Percentiles rank a stretch among this genome's conserved stretches.
phyloP scores from a whole-genome alignment of 2,888 invertebrate genomes.

The Drosophila tanythrix region DNA sequence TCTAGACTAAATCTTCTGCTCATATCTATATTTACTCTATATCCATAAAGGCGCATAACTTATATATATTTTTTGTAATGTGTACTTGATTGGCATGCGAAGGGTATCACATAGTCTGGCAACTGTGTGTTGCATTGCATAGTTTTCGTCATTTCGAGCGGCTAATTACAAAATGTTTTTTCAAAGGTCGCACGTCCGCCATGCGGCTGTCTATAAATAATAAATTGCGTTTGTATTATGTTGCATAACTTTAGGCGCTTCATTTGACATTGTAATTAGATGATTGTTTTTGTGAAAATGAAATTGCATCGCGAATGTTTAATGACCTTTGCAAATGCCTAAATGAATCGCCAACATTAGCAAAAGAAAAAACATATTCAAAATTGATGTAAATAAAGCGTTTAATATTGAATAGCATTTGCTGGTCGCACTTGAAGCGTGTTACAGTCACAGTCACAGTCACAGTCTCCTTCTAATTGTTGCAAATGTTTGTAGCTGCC shows the following conservation, averaged over 20 bases:
- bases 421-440: constrained; percentile 11
- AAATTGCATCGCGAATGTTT: constrained; percentile 45
- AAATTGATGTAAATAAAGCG: constrained; percentile 2
- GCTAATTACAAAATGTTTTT: constrained; percentile 69
- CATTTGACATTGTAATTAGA: constrained; percentile 46
- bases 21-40: neutral
- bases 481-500: neutral
- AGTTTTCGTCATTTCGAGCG: constrained; percentile 38
- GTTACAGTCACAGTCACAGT: neutral
- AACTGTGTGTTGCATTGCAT: neutral
- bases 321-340: constrained; percentile 38
- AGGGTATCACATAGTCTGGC: constrained; percentile 16
- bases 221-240: constrained; percentile 57
- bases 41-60: neutral
- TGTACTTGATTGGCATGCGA: too few relatives aligned
- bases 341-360: constrained; percentile 22
- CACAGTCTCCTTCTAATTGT: neutral
- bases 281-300: constrained; percentile 53
- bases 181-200: constrained; percentile 24
- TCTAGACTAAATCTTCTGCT: neutral
- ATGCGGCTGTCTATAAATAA: constrained; percentile 65
- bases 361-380: neutral
- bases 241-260: constrained; percentile 53
- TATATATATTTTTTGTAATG: neutral
- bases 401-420: constrained; percentile 11